A percentile compares a stretch with the other conserved stretches of the same genome.
phyloP scores from a whole-genome alignment of 2,113 vertebrate species.

The Lichenostomus cassidix region DNA sequence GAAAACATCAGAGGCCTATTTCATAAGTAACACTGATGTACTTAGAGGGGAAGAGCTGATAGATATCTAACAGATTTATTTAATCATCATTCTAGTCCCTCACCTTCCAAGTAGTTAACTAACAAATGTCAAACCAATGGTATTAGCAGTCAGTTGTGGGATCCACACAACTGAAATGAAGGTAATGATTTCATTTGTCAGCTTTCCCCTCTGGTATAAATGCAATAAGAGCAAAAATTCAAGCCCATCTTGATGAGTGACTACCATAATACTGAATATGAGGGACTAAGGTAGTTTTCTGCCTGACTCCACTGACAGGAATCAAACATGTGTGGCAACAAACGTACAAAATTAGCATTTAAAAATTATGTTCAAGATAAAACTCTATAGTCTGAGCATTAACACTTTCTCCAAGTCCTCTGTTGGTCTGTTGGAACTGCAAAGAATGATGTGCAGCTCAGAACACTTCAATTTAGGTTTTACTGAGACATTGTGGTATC shows the following conservation, averaged over 20 bases:
- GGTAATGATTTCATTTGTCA: not conserved
- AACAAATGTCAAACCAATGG: not conserved
- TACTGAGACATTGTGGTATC: not conserved
- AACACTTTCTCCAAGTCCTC: not conserved
- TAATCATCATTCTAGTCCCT: not conserved
- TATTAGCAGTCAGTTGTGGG: not conserved
- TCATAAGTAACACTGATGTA: not conserved
- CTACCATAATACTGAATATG: not conserved
- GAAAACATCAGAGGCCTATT: conserved; percentile 45
- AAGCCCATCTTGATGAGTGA: not conserved
- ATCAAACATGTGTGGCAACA: not conserved
- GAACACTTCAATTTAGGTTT: not conserved
- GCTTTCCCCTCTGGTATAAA: not conserved
- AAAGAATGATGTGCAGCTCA: not conserved
- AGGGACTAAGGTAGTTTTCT: not conserved
- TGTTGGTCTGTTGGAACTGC: not conserved
- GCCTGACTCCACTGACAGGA: not conserved
- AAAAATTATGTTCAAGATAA: not conserved
- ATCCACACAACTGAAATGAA: not conserved
- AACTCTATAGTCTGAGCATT: not conserved
- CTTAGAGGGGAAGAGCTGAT: not conserved
- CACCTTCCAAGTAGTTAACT: not conserved
- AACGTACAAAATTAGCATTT: not conserved
- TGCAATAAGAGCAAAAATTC: not conserved
- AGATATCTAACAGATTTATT: not conserved